These are phyloP conservation scores for Vandiemenella viatica DNA, from an alignment of 2,888 invertebrate genomes.

Conservation along the genomic window DNA sequence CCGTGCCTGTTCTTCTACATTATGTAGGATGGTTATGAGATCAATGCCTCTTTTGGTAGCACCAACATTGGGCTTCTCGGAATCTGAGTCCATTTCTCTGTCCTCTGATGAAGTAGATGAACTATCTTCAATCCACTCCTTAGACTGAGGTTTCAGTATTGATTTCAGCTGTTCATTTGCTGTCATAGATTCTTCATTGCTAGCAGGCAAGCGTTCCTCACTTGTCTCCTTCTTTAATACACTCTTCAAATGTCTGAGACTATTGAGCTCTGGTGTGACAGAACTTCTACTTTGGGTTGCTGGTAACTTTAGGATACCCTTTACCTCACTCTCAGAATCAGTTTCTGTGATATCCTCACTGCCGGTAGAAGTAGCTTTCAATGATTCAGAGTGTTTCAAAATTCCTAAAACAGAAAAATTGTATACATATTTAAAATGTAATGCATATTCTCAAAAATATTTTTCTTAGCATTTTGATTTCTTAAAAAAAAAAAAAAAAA, in stretches of 20 bases:
- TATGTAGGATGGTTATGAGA: conserved; percentile 11
- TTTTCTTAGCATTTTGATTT: too few species aligned
- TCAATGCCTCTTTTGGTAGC: conserved; percentile 1
- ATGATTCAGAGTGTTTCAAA: conserved; percentile 6
- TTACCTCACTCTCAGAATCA: conserved; percentile 26
- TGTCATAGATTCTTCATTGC: not conserved
- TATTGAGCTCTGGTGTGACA: conserved; percentile 10
- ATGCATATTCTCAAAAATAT: too few species aligned
- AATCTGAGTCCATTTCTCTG: not conserved
- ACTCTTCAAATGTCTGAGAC: conserved; percentile 12
- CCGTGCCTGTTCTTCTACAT: conserved; percentile 8
- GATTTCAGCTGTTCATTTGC: conserved; percentile 11
- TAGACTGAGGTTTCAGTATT: conserved; percentile 16
- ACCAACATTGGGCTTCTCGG: not conserved
- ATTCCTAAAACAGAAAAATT: conserved; percentile 6
- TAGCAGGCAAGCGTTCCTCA: not conserved
- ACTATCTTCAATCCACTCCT: conserved; percentile 8
- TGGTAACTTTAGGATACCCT: conserved; percentile 34
- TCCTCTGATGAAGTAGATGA: conserved; percentile 7
- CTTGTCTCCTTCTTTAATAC: conserved; percentile 17
- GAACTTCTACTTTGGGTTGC: conserved; percentile 17
- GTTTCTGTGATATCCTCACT: not conserved
- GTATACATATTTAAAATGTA: not conserved
- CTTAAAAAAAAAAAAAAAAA: too few species aligned
- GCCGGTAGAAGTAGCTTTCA: not conserved